Evolutionary conservation across 2,797 vertebrate genomes (phyloP), one percentile per base, ranked within the genome.

Genomic region (Brachyalestes nurse): DNA sequence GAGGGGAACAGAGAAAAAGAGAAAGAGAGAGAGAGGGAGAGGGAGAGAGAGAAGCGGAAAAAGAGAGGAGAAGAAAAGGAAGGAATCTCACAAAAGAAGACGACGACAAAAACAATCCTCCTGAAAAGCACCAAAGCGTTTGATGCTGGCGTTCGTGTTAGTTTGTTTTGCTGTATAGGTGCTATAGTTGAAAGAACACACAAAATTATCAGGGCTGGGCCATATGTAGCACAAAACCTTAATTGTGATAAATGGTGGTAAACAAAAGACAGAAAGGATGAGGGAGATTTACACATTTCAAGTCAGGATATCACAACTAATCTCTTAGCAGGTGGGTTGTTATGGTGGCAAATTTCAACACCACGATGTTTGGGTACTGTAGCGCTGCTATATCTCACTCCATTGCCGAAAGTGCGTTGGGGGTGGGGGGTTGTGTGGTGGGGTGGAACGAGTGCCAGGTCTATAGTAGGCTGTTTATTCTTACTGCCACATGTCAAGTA

Each of bases 21-120:
- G 85, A 66, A 81, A n/a, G 51, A 65, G 76, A 57, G 75, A 42
- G 19, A 72, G 4, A 34, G 53, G 23, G 4, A 64, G n/a, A 72
- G 65, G 67, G 72, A 74, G 58, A 71, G 9, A 79, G 65, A 67
- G 38, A 67, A 64, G 28, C 34, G 1, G 61, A 53, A 75, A 60
- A 21, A 60, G 57, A 82, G 55, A 77, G 65, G 62, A 47, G 60
- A 82, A 78, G 72, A 81, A 87, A 80, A 77, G 78, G 78, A 74
- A 78, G 77, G 49, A 81, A 80, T 72, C 49, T 16, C 55, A 65
- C 34, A 73, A 58, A 83, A 83, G 70, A 78, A n/a, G 60, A 21
- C 80, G 78, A 45, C 28, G 28, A 28, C 28, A 82, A 55, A 55
- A 14, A 10, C 25, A 73, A 45, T 61, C 65, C 7, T 69, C 61